Base-by-base conservation (phyloP, 2,113 vertebrate species). In the Leucoraja erinaceus region DNA sequence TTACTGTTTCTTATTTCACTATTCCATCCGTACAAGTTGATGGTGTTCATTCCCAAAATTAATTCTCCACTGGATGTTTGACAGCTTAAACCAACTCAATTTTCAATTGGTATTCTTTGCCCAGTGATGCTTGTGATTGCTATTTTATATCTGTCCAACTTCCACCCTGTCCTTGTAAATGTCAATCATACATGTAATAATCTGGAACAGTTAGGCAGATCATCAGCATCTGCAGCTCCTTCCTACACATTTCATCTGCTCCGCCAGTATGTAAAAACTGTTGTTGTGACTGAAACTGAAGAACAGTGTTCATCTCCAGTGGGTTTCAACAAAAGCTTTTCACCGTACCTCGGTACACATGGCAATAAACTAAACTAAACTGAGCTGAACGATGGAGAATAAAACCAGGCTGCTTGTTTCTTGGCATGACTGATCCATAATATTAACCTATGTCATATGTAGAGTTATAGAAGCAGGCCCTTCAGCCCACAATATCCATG, bases 51-150 rank as follows among this genome's bases (percentile, higher is more conserved):
- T 31, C 18, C 12, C 83, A 16, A n/a, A 63, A 63, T 86, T 86
- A 86, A 86, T 86, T 86, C 81, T 16, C 18, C 56, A 63, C 18
- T 61, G 83, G 12, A 86, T 16, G 56, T 61, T 63, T n/a, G n/a
- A 61, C 56, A 16, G 56, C 56, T 86, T 86, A 61, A 86, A 11
- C 59, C n/a, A 12, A 61, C 22, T 86, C 83, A 86, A 61, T 31
- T 86, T 86, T 86, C 83, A 86, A 9, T 81, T 18, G 54, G 9
- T 63, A 1, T 59, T 61, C 83, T 14, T 59, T 86, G 56, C 56
- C 28, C 56, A 86, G 83, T 86, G 83, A 31, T 63, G 83, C 83
- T 86, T 63, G 25, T 61, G 83, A 86, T 86, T 86, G 83, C 56
- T 86, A 86, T 2, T 63, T 63, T 86, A 28, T 28, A 16, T 31